These are phyloP conservation scores for Eidolon dupreanum DNA, from an alignment of 2,797 vertebrate genomes.

Conservation along the genomic window DNA sequence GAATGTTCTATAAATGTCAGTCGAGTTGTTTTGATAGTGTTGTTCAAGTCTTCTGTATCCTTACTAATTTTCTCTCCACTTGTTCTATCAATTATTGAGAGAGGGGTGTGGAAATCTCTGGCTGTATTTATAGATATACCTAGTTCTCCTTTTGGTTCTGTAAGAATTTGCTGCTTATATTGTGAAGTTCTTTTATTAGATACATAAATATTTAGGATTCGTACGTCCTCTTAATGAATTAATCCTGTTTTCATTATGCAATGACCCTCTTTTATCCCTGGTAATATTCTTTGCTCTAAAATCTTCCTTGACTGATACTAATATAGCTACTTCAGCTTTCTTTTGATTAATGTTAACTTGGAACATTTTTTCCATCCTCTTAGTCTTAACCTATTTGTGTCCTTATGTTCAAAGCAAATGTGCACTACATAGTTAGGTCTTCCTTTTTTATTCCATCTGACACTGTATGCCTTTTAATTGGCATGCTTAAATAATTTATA, in stretches of 20 bases:
- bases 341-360: background rate
- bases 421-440: background rate
- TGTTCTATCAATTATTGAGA: background rate
- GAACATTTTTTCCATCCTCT: background rate
- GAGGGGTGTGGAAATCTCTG: background rate
- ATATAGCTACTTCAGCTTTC: background rate
- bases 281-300: background rate
- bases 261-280: background rate
- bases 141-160: background rate
- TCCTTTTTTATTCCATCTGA: background rate
- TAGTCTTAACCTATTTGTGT: constrained; percentile 15
- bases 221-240: background rate
- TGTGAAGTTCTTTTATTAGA: background rate
- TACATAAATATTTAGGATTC: background rate
- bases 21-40: background rate
- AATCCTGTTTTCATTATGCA: background rate
- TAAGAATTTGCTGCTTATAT: background rate
- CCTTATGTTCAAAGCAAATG: background rate
- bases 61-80: background rate
- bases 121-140: background rate
- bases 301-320: background rate
- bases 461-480: background rate
- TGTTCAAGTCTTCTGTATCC: background rate
- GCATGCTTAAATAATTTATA: background rate
- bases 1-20: background rate